These are phyloP conservation scores for Lydus trimaculatus DNA, from an alignment of 2,888 invertebrate genomes.

Conservation along the genomic window DNA sequence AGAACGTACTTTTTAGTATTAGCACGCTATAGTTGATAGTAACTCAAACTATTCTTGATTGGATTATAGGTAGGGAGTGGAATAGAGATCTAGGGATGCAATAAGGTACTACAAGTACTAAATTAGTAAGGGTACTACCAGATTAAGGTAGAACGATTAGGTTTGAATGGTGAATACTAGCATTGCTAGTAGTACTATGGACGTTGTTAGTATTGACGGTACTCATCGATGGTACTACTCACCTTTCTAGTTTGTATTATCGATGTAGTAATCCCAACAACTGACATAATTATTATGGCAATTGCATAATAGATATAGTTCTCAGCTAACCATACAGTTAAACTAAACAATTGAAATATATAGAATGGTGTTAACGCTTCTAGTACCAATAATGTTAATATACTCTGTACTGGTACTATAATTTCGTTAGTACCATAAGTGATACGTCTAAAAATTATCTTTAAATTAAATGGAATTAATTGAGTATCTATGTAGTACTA, in stretches of 20 bases:
- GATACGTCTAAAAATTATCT: slow-evolving; percentile 66
- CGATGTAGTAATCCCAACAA: slow-evolving; percentile 81
- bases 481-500: no score
- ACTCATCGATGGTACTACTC: slow-evolving; percentile 34
- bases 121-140: no score
- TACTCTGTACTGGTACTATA: slow-evolving; percentile 77
- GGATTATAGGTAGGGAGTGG: no score
- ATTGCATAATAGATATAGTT: slow-evolving; percentile 88
- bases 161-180: no score
- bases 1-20: no score
- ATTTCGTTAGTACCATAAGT: slow-evolving; percentile 88
- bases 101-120: no score
- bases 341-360: slow-evolving; percentile 93
- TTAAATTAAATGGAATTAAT: background rate
- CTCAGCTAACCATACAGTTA: slow-evolving; percentile 87
- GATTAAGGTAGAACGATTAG: no score
- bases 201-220: background rate
- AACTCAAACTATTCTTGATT: no score
- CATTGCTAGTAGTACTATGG: no score
- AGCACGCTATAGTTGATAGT: no score
- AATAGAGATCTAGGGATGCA: no score
- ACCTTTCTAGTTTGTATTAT: slow-evolving; percentile 86
- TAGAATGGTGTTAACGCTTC: slow-evolving; percentile 96
- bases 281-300: slow-evolving; percentile 85
- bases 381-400: slow-evolving; percentile 74